Evolutionary conservation across 2,888 invertebrate species (phyloP), one percentile per base, ranked within the genome.

Genomic region (Entomobrya proxima): DNA sequence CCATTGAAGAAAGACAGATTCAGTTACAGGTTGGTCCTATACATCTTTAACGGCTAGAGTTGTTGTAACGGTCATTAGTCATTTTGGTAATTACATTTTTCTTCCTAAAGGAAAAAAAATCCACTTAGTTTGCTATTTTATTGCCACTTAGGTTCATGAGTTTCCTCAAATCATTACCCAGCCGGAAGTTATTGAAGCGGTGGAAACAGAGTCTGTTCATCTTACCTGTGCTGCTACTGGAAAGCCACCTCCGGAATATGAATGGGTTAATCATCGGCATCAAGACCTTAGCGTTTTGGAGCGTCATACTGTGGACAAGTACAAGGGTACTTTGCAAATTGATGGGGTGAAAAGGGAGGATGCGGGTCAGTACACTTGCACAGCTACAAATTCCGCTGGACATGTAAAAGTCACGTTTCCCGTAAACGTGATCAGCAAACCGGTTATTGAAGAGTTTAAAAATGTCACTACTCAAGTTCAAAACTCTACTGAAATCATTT

Each of bases 241-340:
- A 21, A 97, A 97, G 91, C 98, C 98, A 0, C 94, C 94, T 15
- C 97, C 98, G 58, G 94, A 93, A 80, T 96, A 95, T 91, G 94
- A 94, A 35, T 98, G 98, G 98, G 55, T 76, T 5, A 83, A 83
- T 24, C 52, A 76, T 37, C 24, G 72, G 9, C 35, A 27, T 3
- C 83, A 76, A 52, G 95, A 97, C 92, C 93, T 97, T 78, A 94
- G 95, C 9, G 93, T 92, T 11, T 94, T 95, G 2, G 94, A 95
- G 91, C 93, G 94, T 72, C 95, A 95, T 91, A 93, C 93, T 61
- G 96, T 96, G 0, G 94, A 91, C 83, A 88, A 90, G 87, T 91
- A 91, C 78, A 95, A 94, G 0, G 97, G 97, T 5, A 92, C 94
- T 1, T 92, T 97, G 61, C 95, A 94, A 4, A 95, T 97, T 88